These are phyloP conservation scores for Automeris io DNA, from an alignment of 2,888 invertebrate genomes.

Conservation along the genomic window DNA sequence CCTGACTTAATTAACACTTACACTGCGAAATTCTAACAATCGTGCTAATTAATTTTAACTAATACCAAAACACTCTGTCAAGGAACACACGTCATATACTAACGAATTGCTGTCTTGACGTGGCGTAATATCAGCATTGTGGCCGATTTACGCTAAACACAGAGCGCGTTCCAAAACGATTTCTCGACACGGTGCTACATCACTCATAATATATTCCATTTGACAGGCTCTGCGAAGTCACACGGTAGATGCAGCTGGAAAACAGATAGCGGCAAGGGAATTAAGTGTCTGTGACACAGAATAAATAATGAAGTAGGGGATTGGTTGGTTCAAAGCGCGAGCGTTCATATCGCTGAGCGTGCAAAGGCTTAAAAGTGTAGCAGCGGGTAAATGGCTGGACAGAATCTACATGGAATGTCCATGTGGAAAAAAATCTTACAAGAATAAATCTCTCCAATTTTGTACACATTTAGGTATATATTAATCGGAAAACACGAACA, in stretches of 20 bases:
- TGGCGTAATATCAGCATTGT: slow-evolving; percentile 20
- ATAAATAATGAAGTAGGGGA: slow-evolving; percentile 40
- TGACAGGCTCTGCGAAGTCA: slow-evolving; percentile 13
- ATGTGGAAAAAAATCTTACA: too few relatives aligned
- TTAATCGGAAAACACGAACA: too few relatives aligned
- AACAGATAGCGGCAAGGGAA: slow-evolving; percentile 20
- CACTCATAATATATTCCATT: slow-evolving; percentile 22
- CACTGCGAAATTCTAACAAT: slow-evolving; percentile 11
- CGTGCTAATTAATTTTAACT: slow-evolving; percentile 28
- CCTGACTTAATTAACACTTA: too few relatives aligned
- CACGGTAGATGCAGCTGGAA: slow-evolving; percentile 18
- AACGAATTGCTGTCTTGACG: slow-evolving; percentile 17
- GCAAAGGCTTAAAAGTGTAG: slow-evolving; percentile 34
- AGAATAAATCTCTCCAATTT: too few relatives aligned
- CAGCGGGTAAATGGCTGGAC: slow-evolving; percentile 29
- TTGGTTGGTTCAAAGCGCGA: slow-evolving; percentile 29
- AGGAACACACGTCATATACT: slow-evolving; percentile 16
- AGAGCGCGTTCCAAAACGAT: slow-evolving; percentile 12
- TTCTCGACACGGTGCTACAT: slow-evolving; percentile 9
- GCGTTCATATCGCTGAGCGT: slow-evolving; percentile 28
- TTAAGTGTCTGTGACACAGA: slow-evolving; percentile 28
- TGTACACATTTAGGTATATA: too few relatives aligned
- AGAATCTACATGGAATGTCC: slow-evolving; percentile 13
- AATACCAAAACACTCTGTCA: slow-evolving; percentile 26
- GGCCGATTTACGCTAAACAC: slow-evolving; percentile 16